phyloP scores from a whole-genome alignment of 1,140 invertebrate genomes.

The Platyscapa corneri region DNA sequence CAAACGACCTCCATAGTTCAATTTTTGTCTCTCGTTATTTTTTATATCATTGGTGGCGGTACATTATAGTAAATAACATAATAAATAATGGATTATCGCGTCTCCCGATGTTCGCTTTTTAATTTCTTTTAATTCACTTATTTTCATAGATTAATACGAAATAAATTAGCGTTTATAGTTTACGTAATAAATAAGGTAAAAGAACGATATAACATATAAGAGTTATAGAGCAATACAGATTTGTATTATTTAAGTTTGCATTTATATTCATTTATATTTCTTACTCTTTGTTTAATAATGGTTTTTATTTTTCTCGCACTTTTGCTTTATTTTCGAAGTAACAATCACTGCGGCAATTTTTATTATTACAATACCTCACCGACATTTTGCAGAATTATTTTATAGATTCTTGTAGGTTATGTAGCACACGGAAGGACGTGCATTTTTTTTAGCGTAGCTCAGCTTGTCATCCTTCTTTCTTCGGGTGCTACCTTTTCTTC shows the following conservation, averaged over 20 bases:
- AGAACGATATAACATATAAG: not conserved
- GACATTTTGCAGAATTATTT: constrained; percentile 1
- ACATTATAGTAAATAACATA: not conserved
- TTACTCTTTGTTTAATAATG: not conserved
- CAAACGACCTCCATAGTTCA: constrained; percentile 12
- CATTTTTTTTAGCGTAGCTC: not conserved
- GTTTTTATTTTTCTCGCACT: not conserved
- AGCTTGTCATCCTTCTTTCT: not conserved
- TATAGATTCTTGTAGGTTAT: not conserved
- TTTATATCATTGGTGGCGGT: not conserved
- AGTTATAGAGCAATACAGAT: not conserved
- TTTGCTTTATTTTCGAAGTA: not conserved
- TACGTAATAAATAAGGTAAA: not conserved
- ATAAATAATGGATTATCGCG: not conserved
- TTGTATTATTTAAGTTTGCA: not conserved
- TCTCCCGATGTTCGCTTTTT: not conserved
- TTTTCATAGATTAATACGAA: not conserved
- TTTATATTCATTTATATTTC: not conserved
- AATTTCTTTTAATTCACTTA: not conserved
- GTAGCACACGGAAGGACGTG: not conserved
- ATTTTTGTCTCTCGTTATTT: constrained; percentile 1
- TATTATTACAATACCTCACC: not conserved
- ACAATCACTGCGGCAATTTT: not conserved
- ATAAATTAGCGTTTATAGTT: not conserved
- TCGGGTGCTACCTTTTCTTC: not conserved